These are phyloP conservation scores for Mimas tiliae DNA, from an alignment of 2,888 invertebrate species.

Conservation along the genomic window DNA sequence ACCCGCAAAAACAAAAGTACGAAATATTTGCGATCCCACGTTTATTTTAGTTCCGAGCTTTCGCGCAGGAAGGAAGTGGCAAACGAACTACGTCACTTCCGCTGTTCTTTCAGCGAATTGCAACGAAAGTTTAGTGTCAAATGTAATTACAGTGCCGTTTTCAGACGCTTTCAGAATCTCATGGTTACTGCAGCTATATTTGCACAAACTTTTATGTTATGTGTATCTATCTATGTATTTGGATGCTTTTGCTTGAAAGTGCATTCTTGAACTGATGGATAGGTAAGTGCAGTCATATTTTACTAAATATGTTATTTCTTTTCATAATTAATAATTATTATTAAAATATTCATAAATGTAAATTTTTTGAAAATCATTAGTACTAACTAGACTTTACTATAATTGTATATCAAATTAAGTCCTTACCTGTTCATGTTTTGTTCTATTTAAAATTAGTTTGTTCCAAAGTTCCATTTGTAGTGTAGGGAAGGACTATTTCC, in stretches of 20 bases:
- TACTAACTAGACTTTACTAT: no score
- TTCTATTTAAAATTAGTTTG: no score
- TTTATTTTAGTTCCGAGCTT: constrained; percentile 29
- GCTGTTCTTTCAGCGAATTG: constrained; percentile 53
- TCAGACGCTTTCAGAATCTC: constrained; percentile 22
- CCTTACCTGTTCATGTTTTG: no score
- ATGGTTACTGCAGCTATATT: background rate
- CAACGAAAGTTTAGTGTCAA: constrained; percentile 56
- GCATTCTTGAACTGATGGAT: background rate
- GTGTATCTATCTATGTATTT: background rate
- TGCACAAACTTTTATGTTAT: background rate
- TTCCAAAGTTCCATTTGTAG: no score
- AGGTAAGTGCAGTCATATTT: background rate
- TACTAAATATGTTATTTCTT: no score
- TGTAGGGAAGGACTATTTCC: no score
- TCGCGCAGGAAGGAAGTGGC: constrained; percentile 50
- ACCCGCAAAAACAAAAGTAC: background rate
- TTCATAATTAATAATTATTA: no score
- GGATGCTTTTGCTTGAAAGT: background rate
- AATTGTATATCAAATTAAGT: no score
- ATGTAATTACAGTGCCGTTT: constrained; percentile 49
- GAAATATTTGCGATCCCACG: background rate
- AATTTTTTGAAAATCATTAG: no score
- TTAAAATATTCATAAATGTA: no score
- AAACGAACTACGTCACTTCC: constrained; percentile 53